Evolutionary conservation across 2,113 vertebrate species (phyloP).

Genomic region (Orientallactaga bullata): DNA sequence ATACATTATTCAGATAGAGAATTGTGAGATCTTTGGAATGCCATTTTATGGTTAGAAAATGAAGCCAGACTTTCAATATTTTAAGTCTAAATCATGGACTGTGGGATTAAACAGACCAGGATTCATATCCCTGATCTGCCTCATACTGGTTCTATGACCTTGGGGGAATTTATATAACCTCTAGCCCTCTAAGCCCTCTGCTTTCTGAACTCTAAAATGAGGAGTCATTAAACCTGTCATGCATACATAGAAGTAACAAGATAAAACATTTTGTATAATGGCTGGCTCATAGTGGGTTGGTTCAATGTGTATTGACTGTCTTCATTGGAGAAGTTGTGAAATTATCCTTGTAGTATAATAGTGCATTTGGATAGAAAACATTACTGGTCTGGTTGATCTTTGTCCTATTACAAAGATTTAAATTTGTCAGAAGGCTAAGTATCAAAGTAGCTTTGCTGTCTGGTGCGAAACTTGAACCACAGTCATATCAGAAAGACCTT

Average conservation of each 20-base stretch:
- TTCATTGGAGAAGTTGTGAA: background rate
- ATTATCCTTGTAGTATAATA: conserved; percentile 39
- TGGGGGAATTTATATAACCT: background rate
- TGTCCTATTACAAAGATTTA: conserved; percentile 35
- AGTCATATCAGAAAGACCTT: background rate
- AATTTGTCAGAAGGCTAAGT: conserved; percentile 43
- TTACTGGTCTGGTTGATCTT: background rate
- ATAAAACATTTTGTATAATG: background rate
- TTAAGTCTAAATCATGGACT: conserved; percentile 31
- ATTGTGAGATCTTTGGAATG: conserved; percentile 45
- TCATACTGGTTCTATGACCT: conserved; percentile 6
- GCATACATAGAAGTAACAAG: background rate
- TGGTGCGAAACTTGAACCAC: background rate
- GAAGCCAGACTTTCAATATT: background rate
- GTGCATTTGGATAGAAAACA: conserved; percentile 21
- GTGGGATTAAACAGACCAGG: background rate
- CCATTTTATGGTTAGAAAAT: conserved; percentile 24
- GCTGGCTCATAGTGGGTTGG: background rate
- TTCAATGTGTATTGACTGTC: background rate
- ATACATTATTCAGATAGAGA: background rate
- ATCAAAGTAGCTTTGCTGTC: conserved; percentile 20
- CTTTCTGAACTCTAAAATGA: background rate
- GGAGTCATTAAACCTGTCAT: background rate
- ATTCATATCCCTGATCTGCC: conserved; percentile 5
- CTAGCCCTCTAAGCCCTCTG: background rate